Conservation (phyloP, 2,797 vertebrate species). For the Anguilla pacifica region DNA sequence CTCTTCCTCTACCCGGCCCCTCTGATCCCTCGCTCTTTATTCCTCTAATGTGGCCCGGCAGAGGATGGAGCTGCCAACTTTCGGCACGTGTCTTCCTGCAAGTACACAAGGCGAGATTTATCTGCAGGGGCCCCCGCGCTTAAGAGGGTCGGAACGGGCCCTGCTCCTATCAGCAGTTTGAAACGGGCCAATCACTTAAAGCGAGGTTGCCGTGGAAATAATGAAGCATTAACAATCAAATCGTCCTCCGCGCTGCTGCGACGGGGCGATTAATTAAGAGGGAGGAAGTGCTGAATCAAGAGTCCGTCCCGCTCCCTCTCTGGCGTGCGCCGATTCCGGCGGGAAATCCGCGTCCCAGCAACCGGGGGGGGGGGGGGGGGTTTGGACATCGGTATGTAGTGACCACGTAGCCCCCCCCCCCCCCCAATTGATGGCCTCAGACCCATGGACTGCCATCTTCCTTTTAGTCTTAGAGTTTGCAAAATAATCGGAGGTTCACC, state of each 20-base stretch:
- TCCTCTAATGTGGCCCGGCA: slow-evolving; percentile 60
- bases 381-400: background rate
- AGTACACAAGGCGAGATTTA: slow-evolving; percentile 70
- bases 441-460: too few relatives aligned
- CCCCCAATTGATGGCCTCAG: too few relatives aligned
- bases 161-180: slow-evolving; percentile 80
- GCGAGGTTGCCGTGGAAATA: slow-evolving; percentile 65
- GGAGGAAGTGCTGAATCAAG: slow-evolving; percentile 70
- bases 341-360: background rate
- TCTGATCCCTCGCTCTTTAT: slow-evolving; percentile 54
- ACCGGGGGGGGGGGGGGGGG: too few relatives aligned
- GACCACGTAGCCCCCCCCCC: background rate
- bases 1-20: background rate
- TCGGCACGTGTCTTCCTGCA: slow-evolving; percentile 69
- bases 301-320: slow-evolving; percentile 32
- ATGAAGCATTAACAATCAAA: slow-evolving; percentile 75
- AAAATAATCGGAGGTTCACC: background rate
- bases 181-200: slow-evolving; percentile 80
- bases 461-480: background rate
- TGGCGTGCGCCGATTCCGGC: background rate
- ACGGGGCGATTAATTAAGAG: slow-evolving; percentile 71
- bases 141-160: slow-evolving; percentile 74
- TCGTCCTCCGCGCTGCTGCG: slow-evolving; percentile 54
- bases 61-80: slow-evolving; percentile 61
- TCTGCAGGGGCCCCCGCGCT: slow-evolving; percentile 69